A percentile compares a stretch with the other conserved stretches of the same genome.
Conservation (phyloP, 2,113 vertebrate species). For the Bufo gargarizans region DNA sequence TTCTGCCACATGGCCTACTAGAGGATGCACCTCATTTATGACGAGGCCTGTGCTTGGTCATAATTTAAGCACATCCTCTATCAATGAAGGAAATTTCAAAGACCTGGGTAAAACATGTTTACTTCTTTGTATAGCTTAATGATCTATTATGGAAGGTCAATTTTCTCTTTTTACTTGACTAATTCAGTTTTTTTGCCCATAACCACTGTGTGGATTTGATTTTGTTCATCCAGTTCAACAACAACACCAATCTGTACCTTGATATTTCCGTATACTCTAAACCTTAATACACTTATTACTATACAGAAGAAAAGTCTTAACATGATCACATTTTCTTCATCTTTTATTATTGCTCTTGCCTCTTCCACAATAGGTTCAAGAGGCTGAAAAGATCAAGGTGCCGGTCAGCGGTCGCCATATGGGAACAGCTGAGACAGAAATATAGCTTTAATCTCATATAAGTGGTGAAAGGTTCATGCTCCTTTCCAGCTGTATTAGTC, state of each 20-base stretch:
- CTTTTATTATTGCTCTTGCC: constrained; percentile 7
- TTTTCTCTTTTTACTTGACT: neutral
- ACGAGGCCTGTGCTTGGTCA: too few species aligned
- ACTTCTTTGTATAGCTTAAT: neutral
- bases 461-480: constrained; percentile 12
- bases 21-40: too few species aligned
- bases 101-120: too few species aligned
- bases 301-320: neutral
- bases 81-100: too few species aligned
- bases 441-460: constrained; percentile 37
- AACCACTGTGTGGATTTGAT: neutral
- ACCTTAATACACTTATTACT: neutral
- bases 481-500: constrained; percentile 25
- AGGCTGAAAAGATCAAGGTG: constrained; percentile 37
- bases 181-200: neutral
- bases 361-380: neutral
- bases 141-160: neutral
- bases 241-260: neutral
- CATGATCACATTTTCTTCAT: neutral
- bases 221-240: neutral
- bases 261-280: neutral
- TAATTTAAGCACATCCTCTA: too few species aligned
- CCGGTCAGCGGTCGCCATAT: neutral
- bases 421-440: constrained; percentile 20
- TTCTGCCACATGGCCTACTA: too few species aligned